These are phyloP conservation scores for Ectobius pallidus DNA, from an alignment of 2,888 invertebrate species.

Conservation along the genomic window DNA sequence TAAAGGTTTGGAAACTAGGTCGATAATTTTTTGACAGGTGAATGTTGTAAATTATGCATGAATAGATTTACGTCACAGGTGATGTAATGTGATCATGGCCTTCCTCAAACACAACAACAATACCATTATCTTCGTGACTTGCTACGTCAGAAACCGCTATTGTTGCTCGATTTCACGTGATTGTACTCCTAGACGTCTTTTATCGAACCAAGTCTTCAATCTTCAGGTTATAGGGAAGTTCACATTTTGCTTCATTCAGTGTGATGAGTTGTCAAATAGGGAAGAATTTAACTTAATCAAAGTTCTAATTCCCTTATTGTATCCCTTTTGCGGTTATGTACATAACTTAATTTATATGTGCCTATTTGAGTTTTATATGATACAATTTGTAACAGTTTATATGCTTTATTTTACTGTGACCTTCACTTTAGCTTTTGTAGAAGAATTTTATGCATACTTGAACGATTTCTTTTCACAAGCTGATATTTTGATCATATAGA, in stretches of 20 bases:
- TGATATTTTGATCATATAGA: too few species aligned
- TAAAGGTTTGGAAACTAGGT: neutral
- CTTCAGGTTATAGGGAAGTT: neutral
- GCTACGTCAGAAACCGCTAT: neutral
- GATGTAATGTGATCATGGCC: slow-evolving; percentile 3
- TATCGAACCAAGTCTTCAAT: neutral
- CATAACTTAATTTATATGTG: neutral
- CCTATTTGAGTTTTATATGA: too few species aligned
- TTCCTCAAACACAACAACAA: neutral
- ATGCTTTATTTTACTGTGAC: neutral
- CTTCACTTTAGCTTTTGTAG: too few species aligned
- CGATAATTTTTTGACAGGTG: neutral
- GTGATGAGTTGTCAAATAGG: neutral
- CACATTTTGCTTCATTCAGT: neutral
- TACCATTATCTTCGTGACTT: neutral
- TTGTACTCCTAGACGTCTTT: neutral
- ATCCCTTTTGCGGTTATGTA: neutral
- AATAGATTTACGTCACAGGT: neutral
- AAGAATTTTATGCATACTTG: too few species aligned
- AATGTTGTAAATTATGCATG: neutral
- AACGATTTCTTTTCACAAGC: too few species aligned
- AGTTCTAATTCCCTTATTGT: neutral
- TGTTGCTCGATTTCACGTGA: neutral
- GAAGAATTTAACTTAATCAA: neutral
- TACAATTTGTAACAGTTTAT: neutral